Evolutionary conservation across 2,797 vertebrate species (phyloP).

Genomic region (Gymnoscopelus microlampas): DNA sequence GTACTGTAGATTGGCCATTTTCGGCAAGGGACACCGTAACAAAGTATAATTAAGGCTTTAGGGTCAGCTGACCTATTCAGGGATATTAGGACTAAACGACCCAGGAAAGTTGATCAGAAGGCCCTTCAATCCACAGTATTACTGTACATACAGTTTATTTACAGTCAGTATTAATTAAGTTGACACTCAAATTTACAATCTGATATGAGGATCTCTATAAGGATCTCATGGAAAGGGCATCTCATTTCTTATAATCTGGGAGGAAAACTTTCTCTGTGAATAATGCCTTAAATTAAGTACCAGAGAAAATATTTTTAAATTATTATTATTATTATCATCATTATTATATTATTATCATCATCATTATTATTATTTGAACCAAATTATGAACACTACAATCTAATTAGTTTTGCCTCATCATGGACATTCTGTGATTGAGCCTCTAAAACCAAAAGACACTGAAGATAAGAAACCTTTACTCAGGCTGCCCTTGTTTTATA

Average conservation of each 20-base stretch:
- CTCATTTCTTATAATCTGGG: not conserved
- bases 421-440: too few relatives aligned
- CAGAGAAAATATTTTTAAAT: not conserved
- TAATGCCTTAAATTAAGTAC: conserved; percentile 3
- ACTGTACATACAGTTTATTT: not conserved
- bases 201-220: not conserved
- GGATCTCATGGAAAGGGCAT: not conserved
- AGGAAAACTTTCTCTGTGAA: not conserved
- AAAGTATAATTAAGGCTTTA: not conserved
- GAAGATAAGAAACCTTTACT: too few relatives aligned
- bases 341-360: too few relatives aligned
- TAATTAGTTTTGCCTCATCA: not conserved
- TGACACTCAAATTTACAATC: not conserved
- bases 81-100: not conserved
- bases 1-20: too few relatives aligned
- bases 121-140: not conserved
- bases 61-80: not conserved
- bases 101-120: not conserved
- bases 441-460: too few relatives aligned
- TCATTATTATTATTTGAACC: too few relatives aligned
- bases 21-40: too few relatives aligned
- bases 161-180: conserved; percentile 2
- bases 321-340: too few relatives aligned
- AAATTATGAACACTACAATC: too few relatives aligned
- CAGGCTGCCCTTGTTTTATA: too few relatives aligned